Conservation (phyloP, 2,888 invertebrate species). For the Drosophila fulvimacula region DNA sequence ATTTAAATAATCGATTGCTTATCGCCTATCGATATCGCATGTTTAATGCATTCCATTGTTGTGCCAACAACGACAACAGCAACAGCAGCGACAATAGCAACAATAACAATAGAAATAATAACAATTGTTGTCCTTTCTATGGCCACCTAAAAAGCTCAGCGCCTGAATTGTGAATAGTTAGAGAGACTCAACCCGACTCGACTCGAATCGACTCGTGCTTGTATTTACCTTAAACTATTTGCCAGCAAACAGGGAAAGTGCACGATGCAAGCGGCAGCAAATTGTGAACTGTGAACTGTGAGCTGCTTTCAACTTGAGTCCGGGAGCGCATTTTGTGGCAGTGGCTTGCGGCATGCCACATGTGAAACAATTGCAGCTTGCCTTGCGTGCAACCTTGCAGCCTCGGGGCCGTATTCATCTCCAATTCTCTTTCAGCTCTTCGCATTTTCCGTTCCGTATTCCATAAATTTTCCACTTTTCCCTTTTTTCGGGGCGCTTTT, state of each 20-base stretch:
- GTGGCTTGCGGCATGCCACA: constrained; percentile 11
- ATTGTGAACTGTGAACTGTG: not conserved
- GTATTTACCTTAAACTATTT: constrained; percentile 12
- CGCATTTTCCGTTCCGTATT: constrained; percentile 13
- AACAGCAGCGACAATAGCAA: not conserved
- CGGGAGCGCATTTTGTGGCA: constrained; percentile 9
- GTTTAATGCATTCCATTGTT: not conserved
- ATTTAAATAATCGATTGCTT: constrained; percentile 22
- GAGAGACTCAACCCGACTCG: not conserved
- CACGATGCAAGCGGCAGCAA: not conserved
- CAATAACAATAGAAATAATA: constrained; percentile 7
- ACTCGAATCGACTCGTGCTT: not conserved
- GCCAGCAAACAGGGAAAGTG: not conserved
- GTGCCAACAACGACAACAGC: not conserved
- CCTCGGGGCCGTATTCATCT: constrained; percentile 6
- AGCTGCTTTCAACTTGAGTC: constrained; percentile 7
- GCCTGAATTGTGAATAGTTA: not conserved
- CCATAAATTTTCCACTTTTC: constrained; percentile 16
- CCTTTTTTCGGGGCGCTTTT: constrained; percentile 12
- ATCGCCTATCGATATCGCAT: constrained; percentile 25
- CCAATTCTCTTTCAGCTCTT: constrained; percentile 11
- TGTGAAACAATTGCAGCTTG: constrained; percentile 20
- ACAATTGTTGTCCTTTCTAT: constrained; percentile 21
- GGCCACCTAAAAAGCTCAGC: constrained; percentile 1
- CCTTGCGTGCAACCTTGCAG: constrained; percentile 5